Evolutionary conservation across 2,113 vertebrate species (phyloP).

Genomic region (Picathartes gymnocephalus): DNA sequence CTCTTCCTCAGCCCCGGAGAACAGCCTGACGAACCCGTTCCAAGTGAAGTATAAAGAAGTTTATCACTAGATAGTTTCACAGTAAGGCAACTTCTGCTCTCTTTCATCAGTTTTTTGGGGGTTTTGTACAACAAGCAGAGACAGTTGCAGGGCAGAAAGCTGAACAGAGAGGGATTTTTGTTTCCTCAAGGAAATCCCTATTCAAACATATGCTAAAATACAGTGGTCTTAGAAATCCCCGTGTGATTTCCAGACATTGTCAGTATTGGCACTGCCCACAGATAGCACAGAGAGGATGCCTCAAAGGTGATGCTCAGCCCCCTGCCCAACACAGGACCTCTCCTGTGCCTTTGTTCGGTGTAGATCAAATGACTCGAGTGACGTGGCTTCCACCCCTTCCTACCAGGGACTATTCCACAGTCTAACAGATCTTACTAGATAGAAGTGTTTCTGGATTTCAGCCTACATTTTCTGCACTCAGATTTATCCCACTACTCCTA

Average conservation of each 20-base stretch:
- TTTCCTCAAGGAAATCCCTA: neutral
- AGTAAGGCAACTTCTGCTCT: neutral
- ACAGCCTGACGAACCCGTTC: neutral
- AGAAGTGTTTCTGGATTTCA: neutral
- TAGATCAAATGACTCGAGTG: neutral
- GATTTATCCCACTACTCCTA: neutral
- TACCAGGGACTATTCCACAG: neutral
- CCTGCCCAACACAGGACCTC: neutral
- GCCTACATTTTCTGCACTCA: neutral
- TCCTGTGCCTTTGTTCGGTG: neutral
- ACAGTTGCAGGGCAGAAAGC: neutral
- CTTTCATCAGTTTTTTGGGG: neutral
- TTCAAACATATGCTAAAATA: slow-evolving; percentile 15
- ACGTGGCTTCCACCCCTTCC: neutral
- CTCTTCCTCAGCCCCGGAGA: neutral
- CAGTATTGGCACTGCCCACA: neutral
- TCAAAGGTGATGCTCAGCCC: neutral
- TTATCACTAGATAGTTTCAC: slow-evolving; percentile 29
- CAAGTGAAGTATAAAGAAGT: slow-evolving; percentile 31
- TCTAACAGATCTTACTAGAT: neutral
- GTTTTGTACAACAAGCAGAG: neutral
- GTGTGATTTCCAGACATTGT: neutral
- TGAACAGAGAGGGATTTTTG: neutral
- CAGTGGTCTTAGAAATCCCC: neutral
- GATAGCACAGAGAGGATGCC: neutral